Evolutionary conservation across 2,797 vertebrate genomes (phyloP), one percentile per base, ranked within the genome.

Genomic region (Sebastes itinus): DNA sequence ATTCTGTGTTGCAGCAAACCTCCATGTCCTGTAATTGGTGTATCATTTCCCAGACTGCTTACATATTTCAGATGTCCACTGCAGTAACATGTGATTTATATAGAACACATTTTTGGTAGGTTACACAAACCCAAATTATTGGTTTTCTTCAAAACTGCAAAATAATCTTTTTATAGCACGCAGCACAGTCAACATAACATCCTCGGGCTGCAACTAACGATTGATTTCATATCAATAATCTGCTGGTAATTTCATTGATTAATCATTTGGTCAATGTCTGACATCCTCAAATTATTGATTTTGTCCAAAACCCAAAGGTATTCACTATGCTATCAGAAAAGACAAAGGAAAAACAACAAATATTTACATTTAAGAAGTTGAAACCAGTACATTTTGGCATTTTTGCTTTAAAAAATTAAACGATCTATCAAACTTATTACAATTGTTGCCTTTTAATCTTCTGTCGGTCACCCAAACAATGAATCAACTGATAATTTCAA

Each of bases 1-100:
- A 68, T 80, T 73, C 33, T 75, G 27, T 72, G 13, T 55, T 76
- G 28, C 46, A 33, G 28, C n/a, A 23, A 60, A 72, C 38, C 46
- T 30, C 32, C 32, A 6, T 55, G 54, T 12, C 38, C 28, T 59
- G 32, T 63, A 78, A 78, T 71, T 75, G 20, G 35, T 59, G 16
- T 23, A 42, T 59, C 65, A 82, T 30, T 58, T 60, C 70, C 16
- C 30, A 33, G 38, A 42, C 28, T 42, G 32, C n/a, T 62, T 64
- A n/a, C 32, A 2, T 64, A 11, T 28, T 42, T 30, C 9, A 52
- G 13, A 28, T 64, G 62, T 68, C 8, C 20, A 14, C 33, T 27
- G 28, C 64, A 42, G 35, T 30, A 7, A 22, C n/a, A 16, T 38
- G 28, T 27, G 49, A 68, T 78, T 58, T 72, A 16, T 27, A 12